Conservation (phyloP, 2,888 invertebrate genomes). For the Steinernema scapterisci region DNA sequence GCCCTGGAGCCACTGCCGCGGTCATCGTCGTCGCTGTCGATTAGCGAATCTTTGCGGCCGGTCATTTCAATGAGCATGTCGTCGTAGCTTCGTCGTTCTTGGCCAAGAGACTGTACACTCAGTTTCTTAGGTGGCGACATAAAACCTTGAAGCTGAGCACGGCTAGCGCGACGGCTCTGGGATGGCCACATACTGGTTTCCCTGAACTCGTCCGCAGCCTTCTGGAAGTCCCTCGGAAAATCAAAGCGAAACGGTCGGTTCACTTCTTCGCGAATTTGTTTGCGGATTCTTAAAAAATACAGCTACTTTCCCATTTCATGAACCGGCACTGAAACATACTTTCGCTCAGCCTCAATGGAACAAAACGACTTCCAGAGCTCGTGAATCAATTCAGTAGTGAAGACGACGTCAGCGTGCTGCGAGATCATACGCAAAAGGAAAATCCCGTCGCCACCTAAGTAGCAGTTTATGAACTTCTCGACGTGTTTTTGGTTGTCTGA, state of each 20-base stretch:
- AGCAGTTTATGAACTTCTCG: conserved; percentile 55
- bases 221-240: conserved; percentile 4
- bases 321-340: too few relatives aligned
- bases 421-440: conserved; percentile 62
- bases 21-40: conserved; percentile 14
- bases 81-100: conserved; percentile 6
- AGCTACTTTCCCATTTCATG: too few relatives aligned
- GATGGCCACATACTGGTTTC: background rate
- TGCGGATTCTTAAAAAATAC: background rate
- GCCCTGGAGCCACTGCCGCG: background rate
- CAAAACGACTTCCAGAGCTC: conserved; percentile 56
- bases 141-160: conserved; percentile 1
- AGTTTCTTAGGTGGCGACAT: conserved; percentile 11
- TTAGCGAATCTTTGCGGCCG: background rate
- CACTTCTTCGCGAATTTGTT: conserved; percentile 18
- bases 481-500: conserved; percentile 53
- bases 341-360: conserved; percentile 58
- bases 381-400: conserved; percentile 52
- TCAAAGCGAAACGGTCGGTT: conserved; percentile 13
- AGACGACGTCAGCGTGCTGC: conserved; percentile 65
- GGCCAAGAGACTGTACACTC: background rate
- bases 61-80: conserved; percentile 13
- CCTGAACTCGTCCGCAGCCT: conserved; percentile 7
- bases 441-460: conserved; percentile 63
- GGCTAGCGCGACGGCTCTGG: background rate